Percentiles rank a stretch among this genome's conserved stretches.
Conservation (phyloP, 2,797 vertebrate genomes). For the Hydrophis major region DNA sequence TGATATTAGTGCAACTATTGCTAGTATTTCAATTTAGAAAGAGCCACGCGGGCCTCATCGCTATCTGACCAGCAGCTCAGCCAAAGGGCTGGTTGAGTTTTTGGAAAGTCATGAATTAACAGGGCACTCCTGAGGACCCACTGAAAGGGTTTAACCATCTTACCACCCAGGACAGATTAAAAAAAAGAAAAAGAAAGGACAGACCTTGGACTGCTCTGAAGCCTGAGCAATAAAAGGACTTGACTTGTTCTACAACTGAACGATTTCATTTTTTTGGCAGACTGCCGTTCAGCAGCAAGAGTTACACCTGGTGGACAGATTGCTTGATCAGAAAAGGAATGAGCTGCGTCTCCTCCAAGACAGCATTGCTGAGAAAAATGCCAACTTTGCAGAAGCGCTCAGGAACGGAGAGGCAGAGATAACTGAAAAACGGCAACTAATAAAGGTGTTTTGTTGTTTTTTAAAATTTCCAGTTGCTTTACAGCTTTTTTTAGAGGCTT, state of each 20-base stretch:
- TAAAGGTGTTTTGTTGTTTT: conserved; percentile 64
- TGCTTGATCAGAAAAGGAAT: conserved; percentile 68
- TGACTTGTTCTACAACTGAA: neutral
- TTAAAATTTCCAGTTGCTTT: neutral
- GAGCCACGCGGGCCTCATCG: neutral
- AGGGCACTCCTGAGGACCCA: neutral
- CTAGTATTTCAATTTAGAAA: neutral
- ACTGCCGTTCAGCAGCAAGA: conserved; percentile 70
- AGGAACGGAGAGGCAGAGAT: conserved; percentile 74
- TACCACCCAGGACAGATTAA: neutral
- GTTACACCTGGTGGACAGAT: conserved; percentile 68
- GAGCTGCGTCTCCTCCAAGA: conserved; percentile 73
- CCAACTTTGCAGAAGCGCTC: conserved; percentile 72
- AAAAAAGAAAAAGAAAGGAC: neutral
- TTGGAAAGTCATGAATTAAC: neutral
- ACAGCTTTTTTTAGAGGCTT: neutral
- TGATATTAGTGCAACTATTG: neutral
- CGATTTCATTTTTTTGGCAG: conserved; percentile 51
- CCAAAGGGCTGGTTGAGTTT: neutral
- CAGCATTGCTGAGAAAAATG: conserved; percentile 69
- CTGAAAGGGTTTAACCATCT: neutral
- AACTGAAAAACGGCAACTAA: conserved; percentile 68
- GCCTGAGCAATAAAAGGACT: neutral
- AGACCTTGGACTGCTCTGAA: neutral
- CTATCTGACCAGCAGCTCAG: too few relatives aligned